phyloP scores from a whole-genome alignment of 2,797 vertebrate species.

The Spizella passerina region DNA sequence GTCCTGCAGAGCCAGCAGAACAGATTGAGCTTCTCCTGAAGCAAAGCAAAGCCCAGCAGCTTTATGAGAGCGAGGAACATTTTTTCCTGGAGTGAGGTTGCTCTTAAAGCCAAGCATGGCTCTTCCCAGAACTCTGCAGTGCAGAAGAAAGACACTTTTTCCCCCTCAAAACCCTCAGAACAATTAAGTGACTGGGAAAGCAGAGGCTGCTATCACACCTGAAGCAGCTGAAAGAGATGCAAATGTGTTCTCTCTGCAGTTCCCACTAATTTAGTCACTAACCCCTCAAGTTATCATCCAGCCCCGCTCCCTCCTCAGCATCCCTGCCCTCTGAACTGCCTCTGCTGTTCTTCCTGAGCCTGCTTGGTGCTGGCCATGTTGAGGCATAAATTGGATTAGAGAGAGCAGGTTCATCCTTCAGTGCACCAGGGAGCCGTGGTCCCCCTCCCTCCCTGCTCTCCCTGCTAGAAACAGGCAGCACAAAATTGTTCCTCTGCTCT shows the following conservation, averaged over 20 bases:
- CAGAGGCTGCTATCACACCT: slow-evolving; percentile 46
- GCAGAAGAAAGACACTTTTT: background rate
- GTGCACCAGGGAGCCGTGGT: background rate
- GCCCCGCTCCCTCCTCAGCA: background rate
- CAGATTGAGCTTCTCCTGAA: background rate
- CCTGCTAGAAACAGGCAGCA: background rate
- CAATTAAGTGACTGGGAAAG: slow-evolving; percentile 24
- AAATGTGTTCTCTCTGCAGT: slow-evolving; percentile 24
- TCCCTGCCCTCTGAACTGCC: background rate
- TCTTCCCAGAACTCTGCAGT: background rate
- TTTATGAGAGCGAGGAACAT: background rate
- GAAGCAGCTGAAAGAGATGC: slow-evolving; percentile 39
- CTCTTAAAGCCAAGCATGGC: background rate
- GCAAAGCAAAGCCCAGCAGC: background rate
- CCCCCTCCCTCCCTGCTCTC: background rate
- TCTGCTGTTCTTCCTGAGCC: background rate
- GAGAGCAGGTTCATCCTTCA: background rate
- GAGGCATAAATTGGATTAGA: slow-evolving; percentile 45
- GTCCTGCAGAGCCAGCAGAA: background rate
- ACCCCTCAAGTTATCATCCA: background rate
- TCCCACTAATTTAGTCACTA: slow-evolving; percentile 20
- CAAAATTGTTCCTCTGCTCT: background rate
- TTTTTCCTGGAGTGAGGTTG: background rate
- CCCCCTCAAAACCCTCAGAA: background rate
- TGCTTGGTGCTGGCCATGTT: background rate